These are phyloP conservation scores for Drosophila crucigera DNA, from an alignment of 2,888 invertebrate genomes.

Conservation along the genomic window DNA sequence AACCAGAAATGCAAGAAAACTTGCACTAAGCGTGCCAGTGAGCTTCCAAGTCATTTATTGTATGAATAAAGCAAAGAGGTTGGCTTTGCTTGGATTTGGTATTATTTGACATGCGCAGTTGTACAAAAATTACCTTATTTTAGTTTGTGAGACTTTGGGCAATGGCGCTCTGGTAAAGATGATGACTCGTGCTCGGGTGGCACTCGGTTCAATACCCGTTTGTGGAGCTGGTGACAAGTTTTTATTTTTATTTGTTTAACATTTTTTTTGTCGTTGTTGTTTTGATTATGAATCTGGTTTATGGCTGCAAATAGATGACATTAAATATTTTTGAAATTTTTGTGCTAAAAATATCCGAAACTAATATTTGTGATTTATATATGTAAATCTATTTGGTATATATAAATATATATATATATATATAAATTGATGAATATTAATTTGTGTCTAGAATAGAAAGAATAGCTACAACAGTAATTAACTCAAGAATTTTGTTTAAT, in stretches of 20 bases:
- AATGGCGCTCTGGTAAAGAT: background rate
- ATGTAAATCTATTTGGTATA: too few relatives aligned
- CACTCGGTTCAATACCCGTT: background rate
- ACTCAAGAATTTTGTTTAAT: background rate
- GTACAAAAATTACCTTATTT: background rate
- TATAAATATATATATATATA: too few relatives aligned
- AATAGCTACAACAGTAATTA: background rate
- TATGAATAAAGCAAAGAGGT: background rate
- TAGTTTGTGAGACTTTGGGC: fast-evolving
- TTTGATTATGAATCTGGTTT: too few relatives aligned
- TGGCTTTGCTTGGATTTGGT: background rate
- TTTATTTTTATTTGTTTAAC: background rate
- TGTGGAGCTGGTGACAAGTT: background rate
- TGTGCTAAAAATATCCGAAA: too few relatives aligned
- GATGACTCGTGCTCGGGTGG: background rate
- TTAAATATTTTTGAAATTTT: too few relatives aligned
- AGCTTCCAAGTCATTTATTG: background rate
- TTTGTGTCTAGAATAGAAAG: background rate
- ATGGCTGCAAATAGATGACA: too few relatives aligned
- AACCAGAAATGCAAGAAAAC: background rate
- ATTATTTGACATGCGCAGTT: background rate
- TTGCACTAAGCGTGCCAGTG: background rate
- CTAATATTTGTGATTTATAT: too few relatives aligned
- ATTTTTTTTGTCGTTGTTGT: too few relatives aligned
- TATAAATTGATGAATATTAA: background rate